Base-by-base conservation (phyloP, 2,797 vertebrate species). In the Brachymystax lenok region DNA sequence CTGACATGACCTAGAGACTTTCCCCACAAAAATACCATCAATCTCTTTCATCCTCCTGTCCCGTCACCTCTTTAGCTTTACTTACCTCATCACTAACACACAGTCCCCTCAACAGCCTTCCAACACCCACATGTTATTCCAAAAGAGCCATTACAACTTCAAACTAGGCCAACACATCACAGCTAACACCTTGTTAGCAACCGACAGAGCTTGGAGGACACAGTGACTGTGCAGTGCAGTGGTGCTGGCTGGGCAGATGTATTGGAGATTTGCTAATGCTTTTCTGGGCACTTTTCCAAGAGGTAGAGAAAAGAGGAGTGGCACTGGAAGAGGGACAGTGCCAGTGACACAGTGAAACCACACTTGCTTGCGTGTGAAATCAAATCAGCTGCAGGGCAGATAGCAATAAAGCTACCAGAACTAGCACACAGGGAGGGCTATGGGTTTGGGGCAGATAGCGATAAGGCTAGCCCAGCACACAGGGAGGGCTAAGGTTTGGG, bases 321-420 rank as follows among this genome's bases (percentile, higher is more conserved):
- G 82, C 71, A 76, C 35, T 82, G 74, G 33, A 76, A 63, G 30
- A 51, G 81, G 76, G 10, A 46, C 40, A 46, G 40, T 12, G 51
- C 3, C 61, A 81, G 17, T 56, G 54, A 82, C 80, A 80, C 85
- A 89, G 87, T 54, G 68, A 74, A 87, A 87, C 76, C 82, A 73
- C 87, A 61, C 82, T 69, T 28, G 17, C 16, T 27, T 69, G 28
- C 3, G 56, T 21, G 56, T 76, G 85, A 84, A 81, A 63, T 27
- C 79, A 82, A 87, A 52, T 81, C 75, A 75, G 74, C 33, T 79
- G 64, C 80, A 81, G 35, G 74, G 69, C 74, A 80, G 50, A 73
- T 51, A 73, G 78, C 88, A 27, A 52, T 28, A 54, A 24, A 33
- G 17, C 73, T 40, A 64, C 17, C 16, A 14, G 59, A 21, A 24